Conservation (phyloP, 2,113 vertebrate species). For the Odocoileus virginianus region DNA sequence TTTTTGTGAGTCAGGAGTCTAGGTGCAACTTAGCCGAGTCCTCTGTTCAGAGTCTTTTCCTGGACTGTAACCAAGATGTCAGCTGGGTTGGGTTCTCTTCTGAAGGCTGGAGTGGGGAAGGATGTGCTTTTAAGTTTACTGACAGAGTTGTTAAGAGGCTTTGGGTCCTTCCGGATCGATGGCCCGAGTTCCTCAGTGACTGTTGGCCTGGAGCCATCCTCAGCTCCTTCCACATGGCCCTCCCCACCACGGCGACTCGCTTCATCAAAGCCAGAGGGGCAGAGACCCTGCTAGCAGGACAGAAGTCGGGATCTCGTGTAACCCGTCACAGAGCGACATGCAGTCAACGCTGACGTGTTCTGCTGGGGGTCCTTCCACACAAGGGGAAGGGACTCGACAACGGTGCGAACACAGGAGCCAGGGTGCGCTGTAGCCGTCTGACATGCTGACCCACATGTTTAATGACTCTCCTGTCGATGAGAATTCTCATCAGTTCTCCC, state of each 20-base stretch:
- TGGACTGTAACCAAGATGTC: not conserved
- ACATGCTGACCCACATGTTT: fast-evolving
- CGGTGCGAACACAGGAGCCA: not conserved
- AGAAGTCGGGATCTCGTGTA: not conserved
- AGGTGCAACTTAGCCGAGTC: too few species aligned
- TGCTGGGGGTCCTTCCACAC: too few species aligned
- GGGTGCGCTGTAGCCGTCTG: not conserved
- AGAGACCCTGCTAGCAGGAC: not conserved
- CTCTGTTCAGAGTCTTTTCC: not conserved
- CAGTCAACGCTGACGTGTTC: not conserved
- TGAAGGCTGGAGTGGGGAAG: not conserved
- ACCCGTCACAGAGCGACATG: not conserved
- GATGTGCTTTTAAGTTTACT: not conserved
- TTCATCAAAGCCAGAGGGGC: not conserved
- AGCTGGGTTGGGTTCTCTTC: not conserved
- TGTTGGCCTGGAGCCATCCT: not conserved
- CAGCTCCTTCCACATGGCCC: not conserved
- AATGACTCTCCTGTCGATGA: not conserved
- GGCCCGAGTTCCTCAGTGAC: not conserved
- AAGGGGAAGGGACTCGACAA: not conserved
- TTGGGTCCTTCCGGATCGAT: not conserved
- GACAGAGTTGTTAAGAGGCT: not conserved
- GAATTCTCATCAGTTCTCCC: not conserved
- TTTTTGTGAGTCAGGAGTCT: not conserved
- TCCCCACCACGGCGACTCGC: not conserved